These are phyloP conservation scores for Gryllus bimaculatus DNA, from an alignment of 1,140 invertebrate genomes.

Conservation along the genomic window DNA sequence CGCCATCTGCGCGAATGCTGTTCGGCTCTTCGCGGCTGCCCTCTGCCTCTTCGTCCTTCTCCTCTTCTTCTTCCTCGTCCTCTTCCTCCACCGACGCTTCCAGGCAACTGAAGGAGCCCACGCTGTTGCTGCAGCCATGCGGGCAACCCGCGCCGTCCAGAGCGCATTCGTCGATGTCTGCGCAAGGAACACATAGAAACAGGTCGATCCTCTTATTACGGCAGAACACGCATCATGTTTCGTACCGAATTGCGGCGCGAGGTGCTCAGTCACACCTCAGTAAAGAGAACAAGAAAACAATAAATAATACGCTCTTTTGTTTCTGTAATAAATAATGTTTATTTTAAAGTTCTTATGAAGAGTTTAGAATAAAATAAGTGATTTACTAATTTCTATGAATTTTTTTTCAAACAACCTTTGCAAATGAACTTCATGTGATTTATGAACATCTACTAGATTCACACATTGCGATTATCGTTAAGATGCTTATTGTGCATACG, in stretches of 20 bases:
- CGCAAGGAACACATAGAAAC: conserved; percentile 9
- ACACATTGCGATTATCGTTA: no score
- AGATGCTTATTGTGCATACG: no score
- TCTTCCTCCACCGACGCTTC: conserved; percentile 23
- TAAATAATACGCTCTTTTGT: no score
- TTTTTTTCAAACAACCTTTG: no score
- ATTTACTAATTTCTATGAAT: no score
- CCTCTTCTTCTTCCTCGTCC: conserved; percentile 71
- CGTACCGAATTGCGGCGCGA: background rate
- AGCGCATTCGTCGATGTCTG: conserved; percentile 63
- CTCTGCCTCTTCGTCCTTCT: conserved; percentile 44
- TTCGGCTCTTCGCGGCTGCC: conserved; percentile 63
- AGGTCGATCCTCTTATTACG: background rate
- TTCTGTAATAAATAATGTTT: no score
- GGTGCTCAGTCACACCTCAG: no score
- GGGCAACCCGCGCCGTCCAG: conserved; percentile 44
- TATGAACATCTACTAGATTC: no score
- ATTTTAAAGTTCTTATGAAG: no score
- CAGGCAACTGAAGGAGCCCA: conserved; percentile 45
- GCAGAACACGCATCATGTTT: conserved; percentile 2
- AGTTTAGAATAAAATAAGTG: no score
- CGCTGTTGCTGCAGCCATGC: conserved; percentile 47
- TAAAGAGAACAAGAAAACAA: no score
- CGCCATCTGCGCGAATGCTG: conserved; percentile 58
- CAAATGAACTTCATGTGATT: no score